Evolutionary conservation across 2,113 vertebrate species (phyloP).

Genomic region (Reinhardtius hippoglossoides): DNA sequence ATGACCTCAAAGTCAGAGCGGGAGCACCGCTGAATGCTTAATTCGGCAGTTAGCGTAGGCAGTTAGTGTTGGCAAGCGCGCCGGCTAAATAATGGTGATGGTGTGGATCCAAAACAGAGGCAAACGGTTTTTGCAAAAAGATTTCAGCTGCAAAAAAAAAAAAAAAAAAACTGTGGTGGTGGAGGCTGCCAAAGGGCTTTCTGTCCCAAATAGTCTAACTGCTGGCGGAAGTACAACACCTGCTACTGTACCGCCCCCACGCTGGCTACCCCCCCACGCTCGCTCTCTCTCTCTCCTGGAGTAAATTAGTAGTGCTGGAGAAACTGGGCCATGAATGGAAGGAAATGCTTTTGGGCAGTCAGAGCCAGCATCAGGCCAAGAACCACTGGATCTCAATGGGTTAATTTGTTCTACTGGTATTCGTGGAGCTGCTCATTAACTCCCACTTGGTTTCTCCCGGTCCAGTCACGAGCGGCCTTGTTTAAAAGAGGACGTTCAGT

Average conservation of each 20-base stretch:
- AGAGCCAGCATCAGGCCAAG: too few relatives aligned
- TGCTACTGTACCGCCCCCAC: slow-evolving; percentile 20
- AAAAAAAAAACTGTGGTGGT: background rate
- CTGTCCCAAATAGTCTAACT: slow-evolving; percentile 43
- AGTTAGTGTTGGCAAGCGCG: slow-evolving; percentile 68
- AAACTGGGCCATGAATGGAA: background rate
- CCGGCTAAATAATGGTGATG: slow-evolving; percentile 71
- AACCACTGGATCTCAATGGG: too few relatives aligned
- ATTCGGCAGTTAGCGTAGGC: slow-evolving; percentile 70
- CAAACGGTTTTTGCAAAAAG: slow-evolving; percentile 46
- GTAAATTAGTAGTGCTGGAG: background rate
- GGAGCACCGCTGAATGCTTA: slow-evolving; percentile 68
- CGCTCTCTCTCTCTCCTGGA: background rate
- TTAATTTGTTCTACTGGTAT: too few relatives aligned
- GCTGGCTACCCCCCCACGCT: background rate
- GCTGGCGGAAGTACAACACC: slow-evolving; percentile 27
- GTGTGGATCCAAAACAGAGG: slow-evolving; percentile 69
- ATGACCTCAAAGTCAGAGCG: slow-evolving; percentile 73
- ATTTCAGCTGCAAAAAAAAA: slow-evolving; percentile 60
- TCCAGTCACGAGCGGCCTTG: too few relatives aligned
- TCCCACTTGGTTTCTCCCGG: background rate
- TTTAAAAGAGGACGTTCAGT: background rate
- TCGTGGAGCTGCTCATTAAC: background rate
- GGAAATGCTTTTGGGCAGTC: background rate
- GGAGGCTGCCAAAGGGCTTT: slow-evolving; percentile 54